Evolutionary conservation across 2,888 invertebrate genomes (phyloP), one percentile per base, ranked within the genome.

Genomic region (Macaria liturata): DNA sequence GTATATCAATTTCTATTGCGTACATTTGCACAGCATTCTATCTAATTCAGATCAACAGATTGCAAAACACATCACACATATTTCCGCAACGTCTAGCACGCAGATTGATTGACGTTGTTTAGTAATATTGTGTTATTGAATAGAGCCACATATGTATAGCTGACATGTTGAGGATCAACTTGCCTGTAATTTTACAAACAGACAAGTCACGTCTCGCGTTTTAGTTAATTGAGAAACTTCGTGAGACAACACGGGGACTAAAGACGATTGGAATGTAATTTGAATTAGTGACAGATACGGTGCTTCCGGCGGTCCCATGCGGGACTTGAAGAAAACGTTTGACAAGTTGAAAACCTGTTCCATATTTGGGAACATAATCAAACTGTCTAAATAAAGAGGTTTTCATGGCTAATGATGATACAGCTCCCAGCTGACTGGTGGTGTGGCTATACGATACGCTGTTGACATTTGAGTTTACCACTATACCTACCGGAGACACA

Each of bases 51-150:
- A 32, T 32, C 37, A 3, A 34, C 6, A 32, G 9, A 40, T 47
- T 30, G 9, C 43, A 42, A 47, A n/a, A 47, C 32, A n/a, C 30
- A 20, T 47, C 32, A 42, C 9, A 42, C 8, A 42, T n/a, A 9
- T 42, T 42, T 42, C 9, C 42, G 42, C 42, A 8, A 42, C 42
- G 42, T n/a, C 42, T n/a, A 46, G 40, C 40, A 9, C 8, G 3
- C 9, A 46, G 52, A 46, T 52, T 49, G 46, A 54, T 54, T 53
- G 49, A 46, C 58, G 53, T 34, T 37, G 37, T 49, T 53, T 46
- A 31, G 30, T 49, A 49, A 58, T 58, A 49, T 42, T 42, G 45
- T 39, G 39, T 32, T 44, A 40, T 8, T 44, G 42, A 31, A 42
- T 31, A n/a, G 1, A 20, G 20, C 20, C 20, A 20, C 20, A 20